These are phyloP conservation scores for Ceratitis capitata DNA, from an alignment of 1,140 invertebrate species.

Conservation along the genomic window DNA sequence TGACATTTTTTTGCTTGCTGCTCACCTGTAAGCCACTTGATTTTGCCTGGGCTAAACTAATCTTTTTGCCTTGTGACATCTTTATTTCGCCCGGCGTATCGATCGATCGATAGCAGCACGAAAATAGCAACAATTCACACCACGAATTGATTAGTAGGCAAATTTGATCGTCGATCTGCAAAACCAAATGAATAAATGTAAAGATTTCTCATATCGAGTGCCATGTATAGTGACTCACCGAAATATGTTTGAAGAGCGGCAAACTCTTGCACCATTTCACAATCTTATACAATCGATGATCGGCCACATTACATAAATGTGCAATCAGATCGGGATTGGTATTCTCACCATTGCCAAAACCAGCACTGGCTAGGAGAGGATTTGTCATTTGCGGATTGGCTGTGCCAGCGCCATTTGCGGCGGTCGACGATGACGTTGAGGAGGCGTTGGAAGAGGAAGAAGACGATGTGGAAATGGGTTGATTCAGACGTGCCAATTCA, in stretches of 20 bases:
- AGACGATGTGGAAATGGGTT: slow-evolving; percentile 59
- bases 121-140: slow-evolving; percentile 94
- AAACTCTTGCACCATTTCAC: slow-evolving; percentile 98
- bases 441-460: slow-evolving; percentile 57
- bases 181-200: neutral
- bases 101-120: slow-evolving; percentile 90
- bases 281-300: slow-evolving; percentile 95
- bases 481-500: slow-evolving; percentile 71
- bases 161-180: slow-evolving; percentile 94
- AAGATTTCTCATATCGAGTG: neutral
- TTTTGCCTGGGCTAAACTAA: slow-evolving; percentile 72
- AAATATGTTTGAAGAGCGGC: slow-evolving; percentile 95
- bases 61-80: slow-evolving; percentile 79
- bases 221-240: slow-evolving; percentile 69
- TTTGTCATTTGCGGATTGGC: slow-evolving; percentile 68
- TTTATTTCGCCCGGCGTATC: slow-evolving; percentile 86
- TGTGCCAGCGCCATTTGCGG: slow-evolving; percentile 44
- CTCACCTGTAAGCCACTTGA: slow-evolving; percentile 67
- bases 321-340: slow-evolving; percentile 85
- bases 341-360: slow-evolving; percentile 72
- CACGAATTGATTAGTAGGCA: slow-evolving; percentile 96
- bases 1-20: neutral
- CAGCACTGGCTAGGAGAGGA: slow-evolving; percentile 72
- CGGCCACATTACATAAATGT: slow-evolving; percentile 91
- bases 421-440: slow-evolving; percentile 57